These are phyloP conservation scores for Furnarius figulus DNA, from an alignment of 2,113 vertebrate species.

Conservation along the genomic window DNA sequence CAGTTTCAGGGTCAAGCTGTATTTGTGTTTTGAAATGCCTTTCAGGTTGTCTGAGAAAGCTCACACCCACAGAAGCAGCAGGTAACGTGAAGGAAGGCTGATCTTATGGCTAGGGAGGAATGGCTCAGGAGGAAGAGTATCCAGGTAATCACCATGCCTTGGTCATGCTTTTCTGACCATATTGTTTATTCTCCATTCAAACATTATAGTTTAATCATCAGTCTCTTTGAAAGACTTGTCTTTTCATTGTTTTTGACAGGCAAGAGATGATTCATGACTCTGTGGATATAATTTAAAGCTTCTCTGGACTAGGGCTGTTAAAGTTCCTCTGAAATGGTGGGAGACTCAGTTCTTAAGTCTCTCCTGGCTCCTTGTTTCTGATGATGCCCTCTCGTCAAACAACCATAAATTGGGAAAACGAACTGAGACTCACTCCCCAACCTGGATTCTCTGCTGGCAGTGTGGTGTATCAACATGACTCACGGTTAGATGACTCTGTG, in stretches of 20 bases:
- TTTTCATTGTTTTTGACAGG: neutral
- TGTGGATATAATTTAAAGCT: neutral
- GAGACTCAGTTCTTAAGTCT: neutral
- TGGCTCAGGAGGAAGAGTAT: neutral
- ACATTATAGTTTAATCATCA: neutral
- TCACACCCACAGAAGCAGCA: neutral
- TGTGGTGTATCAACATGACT: rapidly evolving
- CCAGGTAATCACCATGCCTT: neutral
- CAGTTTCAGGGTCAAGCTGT: neutral
- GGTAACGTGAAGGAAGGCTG: neutral
- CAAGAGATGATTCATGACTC: neutral
- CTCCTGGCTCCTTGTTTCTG: neutral
- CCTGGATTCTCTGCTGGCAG: neutral
- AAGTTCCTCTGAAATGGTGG: neutral
- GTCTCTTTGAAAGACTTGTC: neutral
- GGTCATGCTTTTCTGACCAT: neutral
- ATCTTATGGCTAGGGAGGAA: neutral
- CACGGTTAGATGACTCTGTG: neutral
- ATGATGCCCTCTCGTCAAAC: neutral
- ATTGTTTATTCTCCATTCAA: neutral
- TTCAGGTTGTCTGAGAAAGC: neutral
- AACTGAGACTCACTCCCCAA: neutral
- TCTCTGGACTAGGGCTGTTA: neutral
- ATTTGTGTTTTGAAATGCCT: neutral
- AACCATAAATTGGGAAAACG: neutral